phyloP scores from a whole-genome alignment of 2,113 vertebrate genomes.

The Oryctolagus cuniculus region DNA sequence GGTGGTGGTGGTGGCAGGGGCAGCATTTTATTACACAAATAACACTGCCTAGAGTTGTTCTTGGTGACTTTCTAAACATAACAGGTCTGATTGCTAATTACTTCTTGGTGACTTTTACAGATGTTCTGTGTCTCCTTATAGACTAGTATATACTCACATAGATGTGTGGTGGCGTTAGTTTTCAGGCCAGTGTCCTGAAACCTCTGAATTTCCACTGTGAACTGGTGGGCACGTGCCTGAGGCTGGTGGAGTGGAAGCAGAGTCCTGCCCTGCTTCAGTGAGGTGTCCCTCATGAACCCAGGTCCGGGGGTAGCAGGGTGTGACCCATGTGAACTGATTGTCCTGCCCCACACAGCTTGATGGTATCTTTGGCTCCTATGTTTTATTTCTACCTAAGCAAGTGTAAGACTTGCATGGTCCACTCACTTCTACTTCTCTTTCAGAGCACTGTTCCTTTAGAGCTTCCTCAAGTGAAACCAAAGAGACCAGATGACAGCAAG shows the following conservation, averaged over 20 bases:
- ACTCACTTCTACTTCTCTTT: slow-evolving; percentile 1
- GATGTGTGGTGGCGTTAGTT: neutral
- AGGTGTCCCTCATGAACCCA: neutral
- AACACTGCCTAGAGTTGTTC: neutral
- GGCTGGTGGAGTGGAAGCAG: neutral
- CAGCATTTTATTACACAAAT: neutral
- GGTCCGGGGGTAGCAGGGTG: neutral
- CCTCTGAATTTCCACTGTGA: neutral
- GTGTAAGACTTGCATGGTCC: neutral
- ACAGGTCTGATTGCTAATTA: neutral
- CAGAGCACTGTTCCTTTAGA: slow-evolving; percentile 91
- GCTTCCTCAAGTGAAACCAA: slow-evolving; percentile 88
- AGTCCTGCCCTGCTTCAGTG: neutral
- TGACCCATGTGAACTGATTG: neutral
- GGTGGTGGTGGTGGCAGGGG: too few relatives aligned
- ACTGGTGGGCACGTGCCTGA: neutral
- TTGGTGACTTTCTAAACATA: neutral
- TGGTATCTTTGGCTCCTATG: neutral
- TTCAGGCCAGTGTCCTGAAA: neutral
- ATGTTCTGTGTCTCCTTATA: neutral
- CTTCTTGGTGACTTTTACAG: neutral
- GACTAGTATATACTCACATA: neutral
- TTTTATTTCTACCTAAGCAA: neutral
- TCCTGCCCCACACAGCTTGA: neutral
- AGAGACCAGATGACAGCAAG: slow-evolving; percentile 82